phyloP scores from a whole-genome alignment of 2,888 invertebrate genomes.

The Pomacea canaliculata region DNA sequence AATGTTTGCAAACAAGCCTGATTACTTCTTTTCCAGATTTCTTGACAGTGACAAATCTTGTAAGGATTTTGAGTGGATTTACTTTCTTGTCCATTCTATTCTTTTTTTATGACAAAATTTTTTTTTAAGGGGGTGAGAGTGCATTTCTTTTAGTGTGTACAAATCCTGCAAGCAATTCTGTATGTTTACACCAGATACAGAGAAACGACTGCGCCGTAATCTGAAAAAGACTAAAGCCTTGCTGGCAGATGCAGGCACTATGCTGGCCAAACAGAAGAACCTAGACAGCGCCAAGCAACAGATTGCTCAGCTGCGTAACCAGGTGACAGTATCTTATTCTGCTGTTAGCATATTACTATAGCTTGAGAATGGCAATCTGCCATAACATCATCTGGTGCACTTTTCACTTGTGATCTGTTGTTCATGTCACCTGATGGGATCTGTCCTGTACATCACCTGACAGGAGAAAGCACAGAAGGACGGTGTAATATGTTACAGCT shows the following conservation, averaged over 20 bases:
- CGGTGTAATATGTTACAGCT: neutral
- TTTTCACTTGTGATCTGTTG: neutral
- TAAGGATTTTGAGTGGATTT: no score
- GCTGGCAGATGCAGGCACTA: slow-evolving; percentile 90
- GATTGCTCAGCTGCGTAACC: slow-evolving; percentile 83
- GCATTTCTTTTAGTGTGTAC: no score
- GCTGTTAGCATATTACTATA: neutral
- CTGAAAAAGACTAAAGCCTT: slow-evolving; percentile 90
- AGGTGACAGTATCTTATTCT: slow-evolving; percentile 68
- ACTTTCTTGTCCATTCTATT: no score
- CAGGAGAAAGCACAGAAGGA: neutral
- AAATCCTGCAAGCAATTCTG: no score
- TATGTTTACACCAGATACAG: slow-evolving; percentile 51
- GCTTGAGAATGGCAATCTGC: neutral
- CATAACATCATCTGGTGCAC: neutral
- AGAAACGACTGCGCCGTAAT: slow-evolving; percentile 80
- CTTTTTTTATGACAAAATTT: no score
- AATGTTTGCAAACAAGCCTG: no score
- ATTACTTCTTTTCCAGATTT: no score
- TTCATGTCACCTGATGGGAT: neutral
- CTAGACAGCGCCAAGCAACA: slow-evolving; percentile 86
- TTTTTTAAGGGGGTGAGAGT: no score
- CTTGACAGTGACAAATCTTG: no score
- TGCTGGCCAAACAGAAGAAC: slow-evolving; percentile 88
- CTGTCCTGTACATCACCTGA: neutral